Base-by-base conservation (phyloP, 2,797 vertebrate species). In the Platyrinchus mystaceus region DNA sequence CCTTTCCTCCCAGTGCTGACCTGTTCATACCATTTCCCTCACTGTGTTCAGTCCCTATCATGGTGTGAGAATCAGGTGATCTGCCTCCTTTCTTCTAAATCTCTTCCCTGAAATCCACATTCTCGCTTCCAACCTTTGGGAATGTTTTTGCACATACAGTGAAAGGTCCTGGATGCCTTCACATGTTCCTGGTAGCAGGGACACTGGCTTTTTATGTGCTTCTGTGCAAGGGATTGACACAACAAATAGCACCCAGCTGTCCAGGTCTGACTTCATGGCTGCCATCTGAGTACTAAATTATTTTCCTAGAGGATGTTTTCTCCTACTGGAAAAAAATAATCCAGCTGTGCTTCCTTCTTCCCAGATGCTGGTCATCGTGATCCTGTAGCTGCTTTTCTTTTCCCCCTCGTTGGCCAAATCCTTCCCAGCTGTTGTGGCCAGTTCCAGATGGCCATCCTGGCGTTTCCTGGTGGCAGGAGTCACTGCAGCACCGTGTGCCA, bases 391-490 rank as follows among this genome's bases (percentile, higher is more conserved):
- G 89, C 89, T 92, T 93, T 93, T 53, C 60, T 76, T 78, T 81
- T 85, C 67, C 78, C 55, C 37, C 76, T 87, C 63, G 5, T 67
- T 91, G 96, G 93, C 86, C 93, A 96, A 92, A 96, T 96, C 85
- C 84, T 85, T 85, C 90, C 95, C 96, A 77, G 71, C 32, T 94
- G 97, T 67, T 59, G 34, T 55, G 92, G 81, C 95, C 94, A 63
- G 81, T 93, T 85, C 78, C 95, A 96, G 90, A 96, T 94, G 97
- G 94, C 96, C 91, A 85, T 74, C 93, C 68, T 88, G 66, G 56
- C n/a, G 6, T 96, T 96, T 96, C 90, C 89, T 89, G 66, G 5
- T 91, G 93, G 91, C 91, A 94, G 94, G 69, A 96, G 77, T 39
- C 59, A 27, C 77, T 84, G 85, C 87, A 74, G 36, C 91, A 68